Conservation (phyloP, 2,888 invertebrate species). For the Drosophila nr. fundita region DNA sequence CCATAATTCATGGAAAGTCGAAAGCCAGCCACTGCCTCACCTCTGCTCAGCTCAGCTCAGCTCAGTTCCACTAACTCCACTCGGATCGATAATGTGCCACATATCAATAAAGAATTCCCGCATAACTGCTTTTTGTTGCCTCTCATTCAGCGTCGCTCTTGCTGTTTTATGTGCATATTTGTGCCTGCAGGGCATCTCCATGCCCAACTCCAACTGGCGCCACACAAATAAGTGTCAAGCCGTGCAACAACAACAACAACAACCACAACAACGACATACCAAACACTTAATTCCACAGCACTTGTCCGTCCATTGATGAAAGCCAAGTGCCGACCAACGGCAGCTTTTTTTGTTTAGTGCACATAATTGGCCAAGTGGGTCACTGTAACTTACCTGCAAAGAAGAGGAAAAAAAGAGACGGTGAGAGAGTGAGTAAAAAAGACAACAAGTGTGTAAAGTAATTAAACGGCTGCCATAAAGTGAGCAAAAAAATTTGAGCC, state of each 20-base stretch:
- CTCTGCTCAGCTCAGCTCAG: conserved; percentile 18
- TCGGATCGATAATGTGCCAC: conserved; percentile 60
- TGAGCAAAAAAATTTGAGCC: conserved; percentile 35
- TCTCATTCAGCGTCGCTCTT: conserved; percentile 3
- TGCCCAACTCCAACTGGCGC: conserved; percentile 33
- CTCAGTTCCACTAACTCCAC: not conserved
- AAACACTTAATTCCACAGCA: conserved; percentile 39
- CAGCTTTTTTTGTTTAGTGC: conserved; percentile 35
- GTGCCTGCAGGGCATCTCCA: conserved; percentile 51
- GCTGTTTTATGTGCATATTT: conserved; percentile 50
- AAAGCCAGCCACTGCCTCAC: conserved; percentile 36
- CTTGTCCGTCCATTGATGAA: conserved; percentile 59
- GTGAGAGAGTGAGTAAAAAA: conserved; percentile 16
- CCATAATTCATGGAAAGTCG: conserved; percentile 63
- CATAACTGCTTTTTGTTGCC: conserved; percentile 27
- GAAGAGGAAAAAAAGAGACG: conserved; percentile 25
- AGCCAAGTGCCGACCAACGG: conserved; percentile 53
- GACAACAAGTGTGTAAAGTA: conserved; percentile 47
- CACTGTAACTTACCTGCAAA: conserved; percentile 72
- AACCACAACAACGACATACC: conserved; percentile 1
- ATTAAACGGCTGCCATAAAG: conserved; percentile 64
- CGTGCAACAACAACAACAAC: not conserved
- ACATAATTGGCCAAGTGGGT: conserved; percentile 70
- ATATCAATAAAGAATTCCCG: conserved; percentile 77
- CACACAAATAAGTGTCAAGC: conserved; percentile 55